Base-by-base conservation (phyloP, 2,888 invertebrate genomes). In the Microplitis manilae region DNA sequence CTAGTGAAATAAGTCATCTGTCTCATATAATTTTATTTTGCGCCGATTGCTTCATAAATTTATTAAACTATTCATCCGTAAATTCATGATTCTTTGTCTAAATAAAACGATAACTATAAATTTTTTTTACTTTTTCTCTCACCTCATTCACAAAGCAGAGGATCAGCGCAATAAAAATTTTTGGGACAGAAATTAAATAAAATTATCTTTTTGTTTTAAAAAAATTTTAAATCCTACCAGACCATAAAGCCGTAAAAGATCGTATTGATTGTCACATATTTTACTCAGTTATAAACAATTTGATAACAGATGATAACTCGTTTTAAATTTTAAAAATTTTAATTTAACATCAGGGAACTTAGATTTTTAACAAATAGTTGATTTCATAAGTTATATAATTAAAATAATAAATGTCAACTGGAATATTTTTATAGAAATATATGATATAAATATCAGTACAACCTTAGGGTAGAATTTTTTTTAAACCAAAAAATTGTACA, bases 101-200 rank as follows among this genome's bases (percentile, higher is more conserved):
- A 13, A 8, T 9, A 15, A 62, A 62, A 62, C n/a, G 9, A 17
- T 62, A 62, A 62, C n/a, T 17, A 6, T 75, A 7, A 62, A 69
- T 65, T 41, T 30, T 61, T 8, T 6, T 59, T 9, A 13, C 15
- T 73, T 17, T 20, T 20, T 9, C 39, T 50, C 40, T 62, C 17
- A 68, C 1, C 80, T 82, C 81, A 79, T 83, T 78, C 81, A 81
- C 83, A 81, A 80, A 81, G 83, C 84, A 83, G 83, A 83, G 82
- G 81, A 76, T 82, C 77, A 83, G 85, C 83, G 80, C 83, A 81
- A 75, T 81, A 79, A 38, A 82, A 82, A 84, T 81, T 85, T 84
- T 81, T 76, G 85, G 84, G 85, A 86, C 85, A 86, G 87, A 85
- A 87, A 85, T 82, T 83, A 84, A 86, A 84, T 13, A 13, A 30